Evolutionary conservation across 1,140 invertebrate species (phyloP).

Genomic region (Rhyacophila brunnea): DNA sequence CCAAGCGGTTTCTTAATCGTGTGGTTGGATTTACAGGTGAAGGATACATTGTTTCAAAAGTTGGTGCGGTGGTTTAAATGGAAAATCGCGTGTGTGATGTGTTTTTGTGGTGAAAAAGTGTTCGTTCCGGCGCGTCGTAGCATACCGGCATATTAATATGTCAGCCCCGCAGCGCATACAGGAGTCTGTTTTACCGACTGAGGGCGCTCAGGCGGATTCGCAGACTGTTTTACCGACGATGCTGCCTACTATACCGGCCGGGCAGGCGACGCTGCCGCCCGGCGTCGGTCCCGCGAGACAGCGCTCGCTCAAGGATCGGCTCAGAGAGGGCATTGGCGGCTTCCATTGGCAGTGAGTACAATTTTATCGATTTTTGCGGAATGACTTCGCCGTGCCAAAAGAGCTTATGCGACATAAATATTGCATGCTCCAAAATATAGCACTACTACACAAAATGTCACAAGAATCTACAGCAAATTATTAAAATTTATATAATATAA

Average conservation of each 20-base stretch:
- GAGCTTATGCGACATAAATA: too few species aligned
- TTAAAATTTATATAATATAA: too few species aligned
- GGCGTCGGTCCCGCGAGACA: conserved; percentile 63
- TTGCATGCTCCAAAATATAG: too few species aligned
- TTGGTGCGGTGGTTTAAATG: too few species aligned
- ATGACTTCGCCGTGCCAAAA: background rate
- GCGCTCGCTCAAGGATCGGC: conserved; percentile 67
- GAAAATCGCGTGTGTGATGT: too few species aligned
- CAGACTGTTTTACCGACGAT: conserved; percentile 32
- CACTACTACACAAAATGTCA: too few species aligned
- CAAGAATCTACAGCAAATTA: too few species aligned
- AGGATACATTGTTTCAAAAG: too few species aligned
- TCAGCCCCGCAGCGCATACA: conserved; percentile 16
- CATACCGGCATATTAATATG: conserved; percentile 10
- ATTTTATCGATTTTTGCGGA: conserved; percentile 22
- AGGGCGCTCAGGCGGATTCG: conserved; percentile 4
- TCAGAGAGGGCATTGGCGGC: conserved; percentile 72
- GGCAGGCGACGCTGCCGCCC: conserved; percentile 46
- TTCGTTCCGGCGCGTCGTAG: background rate
- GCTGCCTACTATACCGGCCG: conserved; percentile 28
- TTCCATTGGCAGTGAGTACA: conserved; percentile 75
- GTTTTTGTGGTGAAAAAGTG: too few species aligned
- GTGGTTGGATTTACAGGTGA: too few species aligned
- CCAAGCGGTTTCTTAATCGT: too few species aligned
- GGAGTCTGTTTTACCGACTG: conserved; percentile 33